Base-by-base conservation (phyloP, 2,888 invertebrate species). In the Ochlodes sylvanus region DNA sequence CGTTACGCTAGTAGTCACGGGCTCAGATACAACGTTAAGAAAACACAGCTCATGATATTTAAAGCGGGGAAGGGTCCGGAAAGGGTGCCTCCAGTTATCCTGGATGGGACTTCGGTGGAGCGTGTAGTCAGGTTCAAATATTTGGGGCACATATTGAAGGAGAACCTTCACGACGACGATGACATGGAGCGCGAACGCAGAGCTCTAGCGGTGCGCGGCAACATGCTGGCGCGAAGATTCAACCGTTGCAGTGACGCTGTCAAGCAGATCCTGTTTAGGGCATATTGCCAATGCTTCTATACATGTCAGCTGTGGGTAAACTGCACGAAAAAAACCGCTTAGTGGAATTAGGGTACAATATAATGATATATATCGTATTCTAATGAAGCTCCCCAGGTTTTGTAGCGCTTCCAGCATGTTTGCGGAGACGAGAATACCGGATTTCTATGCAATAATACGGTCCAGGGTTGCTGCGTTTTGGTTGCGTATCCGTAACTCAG, bases 141-240 rank as follows among this genome's bases (percentile, higher is more conserved):
- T n/a, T n/a, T n/a, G n/a, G n/a, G n/a, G n/a, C n/a, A n/a, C n/a
- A n/a, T n/a, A n/a, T n/a, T n/a, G n/a, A n/a, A n/a, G n/a, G n/a
- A n/a, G n/a, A n/a, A n/a, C n/a, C n/a, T n/a, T n/a, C n/a, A n/a
- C 1, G 68, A 70, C 52, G 63, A 69, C 38, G 42, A 32, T 6
- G 70, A 70, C 47, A 61, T 68, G 42, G 55, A 55, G 12, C 42
- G 62, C 55, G 67, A 70, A 21, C 54, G 69, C 6, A 70, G 68
- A 38, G 70, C 70, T 32, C 58, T 71, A 58, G 70, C 70, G n/a
- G 70, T 71, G n/a, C 38, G 70, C 10, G n/a, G 67, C 15, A 69
- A 68, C 44, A 70, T 73, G 70, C 32, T 71, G 65, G 64, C 69
- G 12, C 72, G 73, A n/a, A 70, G 69, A 42, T 70, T 70, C 60